Base-by-base conservation (phyloP, 2,797 vertebrate species). In the Monodelphis domestica region DNA sequence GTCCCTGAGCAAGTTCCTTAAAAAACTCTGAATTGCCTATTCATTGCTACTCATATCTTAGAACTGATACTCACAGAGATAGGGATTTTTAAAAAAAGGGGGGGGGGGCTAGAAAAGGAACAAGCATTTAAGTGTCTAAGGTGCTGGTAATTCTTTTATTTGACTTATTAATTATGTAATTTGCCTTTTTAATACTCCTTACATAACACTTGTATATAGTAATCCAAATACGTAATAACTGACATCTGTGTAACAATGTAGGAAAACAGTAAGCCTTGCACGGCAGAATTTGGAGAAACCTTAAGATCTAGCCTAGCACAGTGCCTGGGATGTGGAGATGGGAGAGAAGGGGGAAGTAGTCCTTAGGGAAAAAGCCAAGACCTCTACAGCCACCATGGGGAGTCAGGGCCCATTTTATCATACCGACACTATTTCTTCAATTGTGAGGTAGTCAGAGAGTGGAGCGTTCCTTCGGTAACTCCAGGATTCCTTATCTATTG, bases 401-500 rank as follows among this genome's bases (percentile, higher is more conserved):
- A 54, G 59, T 57, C 38, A 56, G 0, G 1, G 78, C 59, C 53
- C 87, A 93, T 0, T 92, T 55, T 24, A 56, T 26, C 2, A 54
- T 98, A 99, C 99, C 98, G 98, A 95, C 88, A 99, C 98, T 59
- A 99, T 97, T 93, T 99, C 97, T 98, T 99, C 97, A 4, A 98
- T 98, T 26, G 98, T 95, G 89, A 99, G 98, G 97, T 99, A 99
- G 96, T 99, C 99, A 0, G 91, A 93, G 11, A 99, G 98, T 11
- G 90, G 96, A 17, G 99, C 99, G 0, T 99, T 98, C 93, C 99
- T 98, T 94, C 99, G 98, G 97, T 99, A 99, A 5, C 99, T 99
- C 99, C 99, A 99, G 0, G 99, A 99, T 87, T 92, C 88, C 84
- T 94, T 98, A 98, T 99, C 99, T n/a, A 99, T 99, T 90, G 99